phyloP scores from a whole-genome alignment of 2,888 invertebrate species.

The Volucella inanis region DNA sequence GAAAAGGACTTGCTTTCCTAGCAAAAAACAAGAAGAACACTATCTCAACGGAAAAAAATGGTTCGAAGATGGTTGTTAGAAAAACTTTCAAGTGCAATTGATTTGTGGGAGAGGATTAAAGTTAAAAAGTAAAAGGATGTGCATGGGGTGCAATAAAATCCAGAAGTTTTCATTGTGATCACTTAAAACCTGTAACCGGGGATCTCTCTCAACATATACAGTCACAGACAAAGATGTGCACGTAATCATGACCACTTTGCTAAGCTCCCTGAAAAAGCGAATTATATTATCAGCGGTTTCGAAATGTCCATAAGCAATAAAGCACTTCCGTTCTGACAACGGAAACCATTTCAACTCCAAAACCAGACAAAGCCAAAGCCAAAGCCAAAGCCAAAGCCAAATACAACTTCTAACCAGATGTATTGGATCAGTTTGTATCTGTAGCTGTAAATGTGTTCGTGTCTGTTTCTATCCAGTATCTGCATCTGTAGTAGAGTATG shows the following conservation, averaged over 20 bases:
- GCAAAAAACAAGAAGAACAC: background rate
- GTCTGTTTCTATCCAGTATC: no score
- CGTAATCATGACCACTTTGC: background rate
- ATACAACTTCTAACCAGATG: background rate
- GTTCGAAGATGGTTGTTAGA: background rate
- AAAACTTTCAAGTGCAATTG: conserved; percentile 31
- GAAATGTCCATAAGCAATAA: conserved; percentile 24
- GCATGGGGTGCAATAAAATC: conserved; percentile 24
- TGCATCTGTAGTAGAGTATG: background rate
- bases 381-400: no score
- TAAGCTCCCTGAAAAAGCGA: conserved; percentile 5
- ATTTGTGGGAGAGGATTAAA: conserved; percentile 34
- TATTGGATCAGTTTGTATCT: conserved; percentile 13
- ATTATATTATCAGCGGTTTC: conserved; percentile 34
- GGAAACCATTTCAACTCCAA: conserved; percentile 13
- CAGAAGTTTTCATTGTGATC: conserved; percentile 11
- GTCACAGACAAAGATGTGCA: background rate
- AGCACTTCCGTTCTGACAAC: conserved; percentile 14
- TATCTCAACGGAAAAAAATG: background rate
- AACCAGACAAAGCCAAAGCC: no score
- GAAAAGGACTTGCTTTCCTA: background rate
- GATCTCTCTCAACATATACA: conserved; percentile 1
- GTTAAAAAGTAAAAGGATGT: conserved; percentile 18
- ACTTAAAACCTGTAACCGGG: background rate
- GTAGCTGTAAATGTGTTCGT: background rate